phyloP scores from a whole-genome alignment of 2,888 invertebrate species.

The Eristalinus sepulchralis region DNA sequence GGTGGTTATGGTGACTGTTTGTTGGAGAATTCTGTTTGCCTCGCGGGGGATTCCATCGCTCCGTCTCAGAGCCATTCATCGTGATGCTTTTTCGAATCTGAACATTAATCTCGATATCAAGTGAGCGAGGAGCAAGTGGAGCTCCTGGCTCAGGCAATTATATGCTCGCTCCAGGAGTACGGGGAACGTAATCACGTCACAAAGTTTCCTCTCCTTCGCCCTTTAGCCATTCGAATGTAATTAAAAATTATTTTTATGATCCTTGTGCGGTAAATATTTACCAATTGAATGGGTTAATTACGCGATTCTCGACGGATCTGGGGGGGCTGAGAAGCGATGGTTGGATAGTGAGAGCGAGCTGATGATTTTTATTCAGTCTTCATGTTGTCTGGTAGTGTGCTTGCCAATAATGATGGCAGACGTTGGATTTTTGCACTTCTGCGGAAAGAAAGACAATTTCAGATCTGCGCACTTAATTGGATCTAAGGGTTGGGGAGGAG shows the following conservation, averaged over 20 bases:
- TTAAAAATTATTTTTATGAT: conserved; percentile 73
- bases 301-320: conserved; percentile 55
- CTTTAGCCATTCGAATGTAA: conserved; percentile 63
- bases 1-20: conserved; percentile 28
- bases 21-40: conserved; percentile 20
- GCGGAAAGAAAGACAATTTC: conserved; percentile 29
- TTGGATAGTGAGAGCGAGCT: conserved; percentile 13
- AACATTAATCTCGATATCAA: conserved; percentile 39
- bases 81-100: conserved; percentile 25
- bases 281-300: conserved; percentile 73
- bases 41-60: neutral
- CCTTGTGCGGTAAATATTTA: conserved; percentile 72
- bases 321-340: conserved; percentile 29
- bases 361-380: neutral
- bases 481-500: neutral
- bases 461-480: conserved; percentile 43
- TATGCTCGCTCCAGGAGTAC: conserved; percentile 29
- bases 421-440: neutral
- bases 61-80: neutral
- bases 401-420: conserved; percentile 16
- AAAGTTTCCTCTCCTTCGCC: conserved; percentile 20
- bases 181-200: conserved; percentile 38
- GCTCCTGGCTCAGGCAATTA: conserved; percentile 45
- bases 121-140: neutral
- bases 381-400: neutral